Conservation (phyloP, 2,113 vertebrate genomes). For the Proterorhinus semilunaris region DNA sequence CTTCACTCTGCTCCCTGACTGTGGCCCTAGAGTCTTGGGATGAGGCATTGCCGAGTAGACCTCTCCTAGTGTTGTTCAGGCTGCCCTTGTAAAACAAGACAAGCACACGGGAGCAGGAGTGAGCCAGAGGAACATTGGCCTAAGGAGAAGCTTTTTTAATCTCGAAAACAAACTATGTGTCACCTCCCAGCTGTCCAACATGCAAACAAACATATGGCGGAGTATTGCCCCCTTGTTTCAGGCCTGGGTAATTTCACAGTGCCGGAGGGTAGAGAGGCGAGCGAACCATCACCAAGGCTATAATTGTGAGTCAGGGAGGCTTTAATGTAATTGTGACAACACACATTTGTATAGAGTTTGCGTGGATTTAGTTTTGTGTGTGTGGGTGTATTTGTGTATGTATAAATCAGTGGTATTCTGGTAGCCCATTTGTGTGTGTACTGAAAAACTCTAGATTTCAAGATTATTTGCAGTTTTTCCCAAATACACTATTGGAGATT, state of each 20-base stretch:
- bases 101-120: neutral
- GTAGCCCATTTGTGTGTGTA: no score
- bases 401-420: no score
- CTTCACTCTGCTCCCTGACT: neutral
- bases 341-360: conserved; percentile 9
- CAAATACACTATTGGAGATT: no score
- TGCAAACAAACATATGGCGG: conserved; percentile 11
- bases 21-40: neutral
- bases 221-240: conserved; percentile 11
- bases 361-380: neutral
- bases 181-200: conserved; percentile 15
- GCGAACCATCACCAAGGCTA: conserved; percentile 21
- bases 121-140: conserved; percentile 10
- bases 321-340: conserved; percentile 11
- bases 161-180: conserved; percentile 23
- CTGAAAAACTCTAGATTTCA: no score
- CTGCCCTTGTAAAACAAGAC: neutral
- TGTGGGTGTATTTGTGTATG: no score
- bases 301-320: conserved; percentile 5
- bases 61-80: neutral
- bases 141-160: conserved; percentile 20
- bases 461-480: no score
- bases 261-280: conserved; percentile 17
- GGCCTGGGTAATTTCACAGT: conserved; percentile 35
- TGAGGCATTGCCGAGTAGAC: neutral